Base-by-base conservation (phyloP, 2,888 invertebrate genomes). In the Cinara cedri region DNA sequence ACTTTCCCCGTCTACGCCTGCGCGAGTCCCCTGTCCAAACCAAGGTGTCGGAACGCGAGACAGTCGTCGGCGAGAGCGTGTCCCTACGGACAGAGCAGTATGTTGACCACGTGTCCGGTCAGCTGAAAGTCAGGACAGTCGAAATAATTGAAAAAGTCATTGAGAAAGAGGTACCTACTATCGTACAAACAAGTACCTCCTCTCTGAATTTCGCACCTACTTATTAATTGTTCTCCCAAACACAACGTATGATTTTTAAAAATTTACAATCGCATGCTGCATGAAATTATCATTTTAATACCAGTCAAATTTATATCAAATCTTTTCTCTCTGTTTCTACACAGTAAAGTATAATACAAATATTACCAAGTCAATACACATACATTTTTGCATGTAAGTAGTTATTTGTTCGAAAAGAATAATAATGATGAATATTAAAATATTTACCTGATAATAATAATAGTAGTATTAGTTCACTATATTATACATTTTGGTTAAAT, bases 141-240 rank as follows among this genome's bases (percentile, higher is more conserved):
- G 94, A 95, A 90, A 94, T 94, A 89, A 93, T 95, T 88, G 95
- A 95, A 90, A 95, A 95, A 90, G 91, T 94, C 88, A 94, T 95
- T 89, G 95, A 95, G 89, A 94, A 93, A 90, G 95, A 95, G 95
- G 95, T 95, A 94, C 82, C 72, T 65, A 75, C 63, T 44, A 94
- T 82, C 57, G 54, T 72, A 46, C 54, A 66, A 81, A 72, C 72
- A 68, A 57, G 49, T 70, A 78, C 51, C 78, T 78, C 78, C 42
- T 55, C 57, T 78, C 76, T 68, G 70, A 78, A 78, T 78, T 78
- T 70, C 70, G 68, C 78, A 78, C 78, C 78, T 49, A 51, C 51
- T 65, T 21, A 21, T 55, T 8, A 19, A 11, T 78, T 70, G n/a
- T 68, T 66, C 49, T 68, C 34, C 19, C 42, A 14, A 63, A 72